These are phyloP conservation scores for Acholoe squamosa DNA, from an alignment of 2,888 invertebrate genomes.

Conservation along the genomic window DNA sequence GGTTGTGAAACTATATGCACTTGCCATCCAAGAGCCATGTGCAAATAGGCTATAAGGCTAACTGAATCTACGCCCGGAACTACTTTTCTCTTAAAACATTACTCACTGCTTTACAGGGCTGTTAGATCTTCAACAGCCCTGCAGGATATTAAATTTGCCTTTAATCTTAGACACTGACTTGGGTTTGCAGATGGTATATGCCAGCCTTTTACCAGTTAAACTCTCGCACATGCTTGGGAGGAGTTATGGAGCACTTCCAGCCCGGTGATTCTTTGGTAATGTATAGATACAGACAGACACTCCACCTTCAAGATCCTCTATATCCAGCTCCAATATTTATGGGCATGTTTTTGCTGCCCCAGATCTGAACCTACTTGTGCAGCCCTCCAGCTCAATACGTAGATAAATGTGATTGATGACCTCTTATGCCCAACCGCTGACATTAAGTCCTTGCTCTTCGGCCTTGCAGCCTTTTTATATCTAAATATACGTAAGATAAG, in stretches of 20 bases:
- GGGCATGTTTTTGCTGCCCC: not conserved
- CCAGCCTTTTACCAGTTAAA: too few species aligned
- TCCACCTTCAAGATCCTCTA: not conserved
- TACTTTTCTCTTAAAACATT: not conserved
- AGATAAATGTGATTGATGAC: slow-evolving; percentile 7
- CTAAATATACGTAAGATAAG: too few species aligned
- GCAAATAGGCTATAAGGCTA: not conserved
- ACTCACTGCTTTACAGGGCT: not conserved
- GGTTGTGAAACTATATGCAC: not conserved
- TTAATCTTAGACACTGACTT: too few species aligned
- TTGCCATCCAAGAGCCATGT: not conserved
- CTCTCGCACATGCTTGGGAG: too few species aligned
- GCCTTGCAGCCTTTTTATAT: too few species aligned
- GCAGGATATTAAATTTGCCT: too few species aligned
- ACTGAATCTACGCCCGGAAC: not conserved
- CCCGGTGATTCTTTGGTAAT: too few species aligned
- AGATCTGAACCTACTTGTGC: not conserved
- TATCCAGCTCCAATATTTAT: not conserved
- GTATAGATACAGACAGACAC: not conserved
- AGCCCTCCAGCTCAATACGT: not conserved
- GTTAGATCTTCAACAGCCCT: not conserved
- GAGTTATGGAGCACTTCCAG: too few species aligned
- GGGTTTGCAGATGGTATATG: too few species aligned
- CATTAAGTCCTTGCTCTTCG: not conserved
- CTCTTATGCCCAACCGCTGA: not conserved